Evolutionary conservation across 2,888 invertebrate genomes (phyloP).

Genomic region (Taphrorychus bicolor): DNA sequence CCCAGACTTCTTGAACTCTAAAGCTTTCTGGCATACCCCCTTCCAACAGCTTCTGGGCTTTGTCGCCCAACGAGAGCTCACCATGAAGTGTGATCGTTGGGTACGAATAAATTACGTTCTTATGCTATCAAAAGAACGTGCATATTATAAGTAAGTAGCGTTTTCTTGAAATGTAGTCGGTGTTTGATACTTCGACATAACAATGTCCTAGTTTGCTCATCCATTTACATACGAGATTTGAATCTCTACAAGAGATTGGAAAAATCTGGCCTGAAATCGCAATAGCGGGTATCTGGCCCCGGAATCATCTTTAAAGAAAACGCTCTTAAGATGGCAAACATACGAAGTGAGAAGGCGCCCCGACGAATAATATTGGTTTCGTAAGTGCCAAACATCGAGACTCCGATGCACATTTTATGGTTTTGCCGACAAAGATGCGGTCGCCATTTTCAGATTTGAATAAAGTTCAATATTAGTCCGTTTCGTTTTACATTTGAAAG

Average conservation of each 20-base stretch:
- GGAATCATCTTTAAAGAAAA: slow-evolving; percentile 2
- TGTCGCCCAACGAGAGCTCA: too few species aligned
- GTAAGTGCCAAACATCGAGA: slow-evolving; percentile 28
- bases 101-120: too few species aligned
- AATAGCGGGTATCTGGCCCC: background rate
- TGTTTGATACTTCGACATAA: too few species aligned
- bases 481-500: slow-evolving; percentile 31
- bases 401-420: slow-evolving; percentile 31
- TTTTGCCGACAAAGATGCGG: slow-evolving; percentile 10
- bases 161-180: too few species aligned
- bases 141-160: too few species aligned
- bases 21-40: too few species aligned
- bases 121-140: too few species aligned
- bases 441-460: slow-evolving; percentile 19
- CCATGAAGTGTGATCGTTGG: too few species aligned
- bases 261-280: background rate
- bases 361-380: slow-evolving; percentile 29
- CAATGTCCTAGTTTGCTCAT: too few species aligned
- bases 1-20: too few species aligned
- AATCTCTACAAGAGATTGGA: background rate
- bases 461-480: slow-evolving; percentile 23
- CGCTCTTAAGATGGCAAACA: slow-evolving; percentile 20
- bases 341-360: slow-evolving; percentile 22
- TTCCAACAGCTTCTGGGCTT: too few species aligned
- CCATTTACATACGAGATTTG: too few species aligned